Evolutionary conservation across 2,797 vertebrate species (phyloP), one percentile per base, ranked within the genome.

Genomic region (Anguilla obscura): DNA sequence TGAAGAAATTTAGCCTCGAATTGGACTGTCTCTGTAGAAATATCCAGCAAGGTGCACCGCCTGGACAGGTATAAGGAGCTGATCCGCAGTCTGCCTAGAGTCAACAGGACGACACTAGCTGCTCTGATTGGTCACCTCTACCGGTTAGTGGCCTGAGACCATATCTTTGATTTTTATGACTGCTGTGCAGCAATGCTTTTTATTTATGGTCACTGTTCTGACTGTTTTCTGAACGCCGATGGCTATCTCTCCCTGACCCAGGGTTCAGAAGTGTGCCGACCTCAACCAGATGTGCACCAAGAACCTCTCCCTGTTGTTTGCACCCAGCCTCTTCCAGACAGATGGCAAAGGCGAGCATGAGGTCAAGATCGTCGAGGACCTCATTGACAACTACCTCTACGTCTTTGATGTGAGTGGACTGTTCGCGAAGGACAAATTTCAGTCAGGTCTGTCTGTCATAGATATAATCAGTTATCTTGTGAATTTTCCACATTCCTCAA

Each of bases 251-350:
- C 0, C 9, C 45, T 60, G 52, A 80, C 10, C 33, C 93, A 99
- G 98, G 86, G 98, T 99, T 84, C 98, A 99, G 95, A 98, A 99
- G 90, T 99, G 98, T 90, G 97, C 98, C 0, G 96, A 96, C 89
- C 95, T 99, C 88, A 99, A 99, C 95, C 98, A 99, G 93, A 99
- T 99, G 98, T 98, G 95, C 95, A 99, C 98, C 6, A 97, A 98
- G 95, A 99, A 99, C 94, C 94, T 99, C 90, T 96, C 98, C 0
- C 94, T 99, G 92, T 96, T 99, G 79, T 99, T 99, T 0, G 98
- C 98, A 0, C 98, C 98, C 56, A 99, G 98, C 54, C 96, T 99
- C 60, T 99, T 99, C 93, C 98, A 99, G 96, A 99, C 98, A 0
- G 98, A 99, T 0, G 98, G 98, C 79, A 98, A 98, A 86, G 98